A percentile compares a stretch with the other conserved stretches of the same genome.
Conservation (phyloP, 2,888 invertebrate genomes). For the Autographa pulchrina region DNA sequence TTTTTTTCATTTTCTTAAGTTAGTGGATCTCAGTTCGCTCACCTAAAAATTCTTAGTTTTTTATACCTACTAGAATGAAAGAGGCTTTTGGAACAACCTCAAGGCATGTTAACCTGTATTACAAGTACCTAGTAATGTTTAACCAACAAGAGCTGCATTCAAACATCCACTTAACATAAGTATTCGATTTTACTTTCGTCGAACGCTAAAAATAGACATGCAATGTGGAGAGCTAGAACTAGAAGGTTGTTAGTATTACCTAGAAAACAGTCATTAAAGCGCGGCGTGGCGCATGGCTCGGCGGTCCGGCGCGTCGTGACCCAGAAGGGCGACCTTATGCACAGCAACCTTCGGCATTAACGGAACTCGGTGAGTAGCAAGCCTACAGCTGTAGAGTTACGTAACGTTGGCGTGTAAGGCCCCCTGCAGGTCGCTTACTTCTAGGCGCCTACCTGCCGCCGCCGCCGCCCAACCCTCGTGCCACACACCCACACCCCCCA, state of each 20-base stretch:
- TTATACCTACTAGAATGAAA: background rate
- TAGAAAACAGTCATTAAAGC: conserved; percentile 54
- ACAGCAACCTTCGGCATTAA: conserved; percentile 82
- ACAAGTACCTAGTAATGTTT: background rate
- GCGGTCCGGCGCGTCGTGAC: conserved; percentile 70
- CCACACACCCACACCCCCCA: conserved; percentile 67
- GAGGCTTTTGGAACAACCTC: background rate
- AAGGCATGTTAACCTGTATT: background rate
- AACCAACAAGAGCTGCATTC: background rate
- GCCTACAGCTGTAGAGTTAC: conserved; percentile 63
- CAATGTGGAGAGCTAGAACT: conserved; percentile 20
- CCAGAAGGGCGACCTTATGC: conserved; percentile 80
- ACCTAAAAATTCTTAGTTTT: background rate
- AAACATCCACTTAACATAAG: background rate
- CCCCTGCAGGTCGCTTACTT: conserved; percentile 66
- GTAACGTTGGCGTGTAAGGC: conserved; percentile 65
- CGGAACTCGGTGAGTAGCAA: conserved; percentile 73
- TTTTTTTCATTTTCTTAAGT: background rate
- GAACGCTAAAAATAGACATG: conserved; percentile 43
- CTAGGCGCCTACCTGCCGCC: conserved; percentile 64
- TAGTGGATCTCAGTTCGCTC: background rate
- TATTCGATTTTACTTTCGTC: conserved; percentile 4
- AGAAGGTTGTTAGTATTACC: conserved; percentile 46
- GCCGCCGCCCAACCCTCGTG: conserved; percentile 63
- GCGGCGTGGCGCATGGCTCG: conserved; percentile 35